Evolutionary conservation across 2,797 vertebrate species (phyloP), one percentile per base, ranked within the genome.

Genomic region (Dryobates pubescens): DNA sequence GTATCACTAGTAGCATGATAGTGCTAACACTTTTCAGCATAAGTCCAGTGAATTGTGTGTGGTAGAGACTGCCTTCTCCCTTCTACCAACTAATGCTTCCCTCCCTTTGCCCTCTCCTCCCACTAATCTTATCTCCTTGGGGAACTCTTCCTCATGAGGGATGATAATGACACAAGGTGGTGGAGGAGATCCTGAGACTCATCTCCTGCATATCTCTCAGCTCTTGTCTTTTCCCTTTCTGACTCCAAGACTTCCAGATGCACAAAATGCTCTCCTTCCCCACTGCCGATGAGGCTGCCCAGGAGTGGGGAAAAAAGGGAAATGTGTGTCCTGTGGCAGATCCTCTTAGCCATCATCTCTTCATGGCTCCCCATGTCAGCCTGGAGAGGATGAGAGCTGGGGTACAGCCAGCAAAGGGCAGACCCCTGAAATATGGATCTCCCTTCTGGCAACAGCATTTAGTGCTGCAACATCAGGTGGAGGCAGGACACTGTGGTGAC

Each of bases 351-450:
- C 1, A 0, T 24, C 86, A 30, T 30, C 51, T 78, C 34, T 29
- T 6, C n/a, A 0, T 73, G 43, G 57, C 30, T 69, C 15, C 23
- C 32, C 0, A 0, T 7, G 43, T 6, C 24, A 64, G 38, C 26
- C 32, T 43, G 49, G 23, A 63, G 38, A 61, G 45, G 45, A 49
- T 13, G 51, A 18, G 10, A 78, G 41, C 29, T 54, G 20, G 3
- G n/a, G 6, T 78, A 32, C 30, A 65, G 56, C 38, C 34, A 80
- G 38, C 20, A 6, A 34, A 23, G 43, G 32, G 4, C 34, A 89
- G 36, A 54, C 5, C 20, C 23, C 27, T 4, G 0, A 69, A 82
- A n/a, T 13, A 10, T 14, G 8, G 16, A n/a, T 86, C 34, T 54
- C n/a, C 16, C 10, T 67, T 53, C 43, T 34, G 74, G 54, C 49